These are phyloP conservation scores for Amphilophus citrinellus DNA, from an alignment of 2,113 vertebrate species.

Conservation along the genomic window DNA sequence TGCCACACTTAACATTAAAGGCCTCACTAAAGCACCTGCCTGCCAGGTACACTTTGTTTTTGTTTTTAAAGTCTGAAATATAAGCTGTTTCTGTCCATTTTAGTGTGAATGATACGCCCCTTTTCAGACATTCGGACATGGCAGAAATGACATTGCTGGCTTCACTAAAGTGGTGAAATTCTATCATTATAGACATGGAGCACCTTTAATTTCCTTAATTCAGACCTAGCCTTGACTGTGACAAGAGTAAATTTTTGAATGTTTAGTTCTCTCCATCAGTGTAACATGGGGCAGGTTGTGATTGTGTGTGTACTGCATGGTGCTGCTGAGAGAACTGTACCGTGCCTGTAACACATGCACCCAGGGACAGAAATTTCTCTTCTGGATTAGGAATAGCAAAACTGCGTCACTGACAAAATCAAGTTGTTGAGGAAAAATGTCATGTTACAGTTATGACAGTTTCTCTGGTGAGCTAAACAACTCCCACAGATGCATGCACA, in stretches of 20 bases:
- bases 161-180: neutral
- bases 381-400: neutral
- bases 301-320: neutral
- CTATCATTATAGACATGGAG: neutral
- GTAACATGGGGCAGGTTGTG: neutral
- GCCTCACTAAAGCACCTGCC: constrained; percentile 26
- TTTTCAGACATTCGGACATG: neutral
- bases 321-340: neutral
- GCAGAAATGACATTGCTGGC: neutral
- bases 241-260: neutral
- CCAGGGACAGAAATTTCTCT: neutral
- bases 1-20: constrained; percentile 29
- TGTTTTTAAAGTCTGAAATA: constrained; percentile 50
- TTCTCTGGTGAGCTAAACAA: neutral
- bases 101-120: constrained; percentile 43
- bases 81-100: constrained; percentile 47
- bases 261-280: neutral
- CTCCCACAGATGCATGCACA: neutral
- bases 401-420: neutral
- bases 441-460: too few relatives aligned
- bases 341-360: neutral
- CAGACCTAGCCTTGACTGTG: too few relatives aligned
- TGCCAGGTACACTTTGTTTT: constrained; percentile 35
- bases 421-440: neutral
- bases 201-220: neutral